phyloP scores from a whole-genome alignment of 2,888 invertebrate species.

The Macropis europaea region DNA sequence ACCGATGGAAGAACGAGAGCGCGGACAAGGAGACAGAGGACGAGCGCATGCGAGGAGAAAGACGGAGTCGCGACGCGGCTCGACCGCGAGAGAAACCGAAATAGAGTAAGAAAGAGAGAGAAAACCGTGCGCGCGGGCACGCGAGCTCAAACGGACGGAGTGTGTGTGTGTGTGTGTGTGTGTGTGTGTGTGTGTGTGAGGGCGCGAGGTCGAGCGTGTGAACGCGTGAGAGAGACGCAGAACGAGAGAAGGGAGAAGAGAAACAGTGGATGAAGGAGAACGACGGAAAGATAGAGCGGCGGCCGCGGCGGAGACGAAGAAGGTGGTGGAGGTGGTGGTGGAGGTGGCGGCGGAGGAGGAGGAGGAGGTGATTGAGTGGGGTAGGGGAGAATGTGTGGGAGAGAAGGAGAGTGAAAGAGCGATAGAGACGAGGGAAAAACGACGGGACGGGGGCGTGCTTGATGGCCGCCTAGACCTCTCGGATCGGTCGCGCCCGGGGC shows the following conservation, averaged over 20 bases:
- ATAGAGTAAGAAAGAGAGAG: slow-evolving; percentile 13
- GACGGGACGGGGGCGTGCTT: slow-evolving; percentile 66
- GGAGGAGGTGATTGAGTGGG: slow-evolving; percentile 11
- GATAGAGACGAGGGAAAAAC: slow-evolving; percentile 27
- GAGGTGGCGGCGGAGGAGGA: slow-evolving; percentile 33
- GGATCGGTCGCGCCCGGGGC: slow-evolving; percentile 77
- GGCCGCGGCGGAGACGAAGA: slow-evolving; percentile 1
- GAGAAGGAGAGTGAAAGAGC: slow-evolving; percentile 9
- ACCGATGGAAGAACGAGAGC: slow-evolving; percentile 3
- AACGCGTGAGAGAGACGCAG: no score
- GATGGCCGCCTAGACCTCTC: slow-evolving; percentile 74
- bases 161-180: no score
- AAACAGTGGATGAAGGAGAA: background rate
- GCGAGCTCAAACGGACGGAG: no score
- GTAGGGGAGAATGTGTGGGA: slow-evolving; percentile 10
- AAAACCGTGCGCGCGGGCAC: background rate
- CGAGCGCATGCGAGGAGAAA: background rate
- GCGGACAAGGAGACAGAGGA: background rate
- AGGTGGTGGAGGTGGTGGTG: slow-evolving; percentile 11
- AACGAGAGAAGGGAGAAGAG: slow-evolving; percentile 15
- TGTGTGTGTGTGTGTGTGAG: no score
- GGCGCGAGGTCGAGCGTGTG: no score
- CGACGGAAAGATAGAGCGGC: background rate
- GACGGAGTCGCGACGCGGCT: slow-evolving; percentile 1
- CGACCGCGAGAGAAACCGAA: slow-evolving; percentile 8